Percentiles rank a stretch among this genome's conserved stretches.
phyloP scores from a whole-genome alignment of 2,888 invertebrate species.

The Pseudococcus jackbeardsleyi region DNA sequence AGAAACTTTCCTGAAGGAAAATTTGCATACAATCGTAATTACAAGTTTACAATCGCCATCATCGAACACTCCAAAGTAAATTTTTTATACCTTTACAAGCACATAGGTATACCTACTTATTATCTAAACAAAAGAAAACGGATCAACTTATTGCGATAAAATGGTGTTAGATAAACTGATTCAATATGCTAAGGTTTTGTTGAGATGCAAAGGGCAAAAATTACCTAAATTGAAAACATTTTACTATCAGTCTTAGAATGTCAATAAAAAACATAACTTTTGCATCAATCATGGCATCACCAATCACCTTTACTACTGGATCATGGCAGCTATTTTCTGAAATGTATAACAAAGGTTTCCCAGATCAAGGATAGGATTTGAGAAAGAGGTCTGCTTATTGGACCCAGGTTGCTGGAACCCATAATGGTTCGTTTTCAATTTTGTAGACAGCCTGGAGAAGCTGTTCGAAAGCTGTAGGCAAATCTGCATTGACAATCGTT shows the following conservation, averaged over 20 bases:
- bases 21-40: neutral
- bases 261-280: slow-evolving; percentile 1
- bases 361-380: neutral
- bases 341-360: neutral
- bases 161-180: slow-evolving; percentile 11
- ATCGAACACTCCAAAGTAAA: slow-evolving; percentile 1
- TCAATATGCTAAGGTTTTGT: neutral
- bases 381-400: slow-evolving; percentile 73
- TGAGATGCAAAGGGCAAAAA: neutral
- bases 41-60: too few species aligned
- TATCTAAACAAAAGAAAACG: neutral
- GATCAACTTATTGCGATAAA: neutral
- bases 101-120: neutral
- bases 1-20: neutral
- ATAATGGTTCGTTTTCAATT: slow-evolving; percentile 92
- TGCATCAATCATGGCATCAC: neutral
- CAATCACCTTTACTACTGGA: neutral
- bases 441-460: slow-evolving; percentile 84
- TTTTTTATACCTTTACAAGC: neutral
- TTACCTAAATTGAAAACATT: slow-evolving; percentile 41
- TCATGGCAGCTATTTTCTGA: slow-evolving; percentile 19
- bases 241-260: slow-evolving; percentile 49
- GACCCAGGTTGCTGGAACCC: slow-evolving; percentile 97
- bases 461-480: slow-evolving; percentile 87
- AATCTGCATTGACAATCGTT: slow-evolving; percentile 90